Evolutionary conservation across 2,888 invertebrate species (phyloP), one percentile per base, ranked within the genome.

Genomic region (Taphrorychus bicolor): DNA sequence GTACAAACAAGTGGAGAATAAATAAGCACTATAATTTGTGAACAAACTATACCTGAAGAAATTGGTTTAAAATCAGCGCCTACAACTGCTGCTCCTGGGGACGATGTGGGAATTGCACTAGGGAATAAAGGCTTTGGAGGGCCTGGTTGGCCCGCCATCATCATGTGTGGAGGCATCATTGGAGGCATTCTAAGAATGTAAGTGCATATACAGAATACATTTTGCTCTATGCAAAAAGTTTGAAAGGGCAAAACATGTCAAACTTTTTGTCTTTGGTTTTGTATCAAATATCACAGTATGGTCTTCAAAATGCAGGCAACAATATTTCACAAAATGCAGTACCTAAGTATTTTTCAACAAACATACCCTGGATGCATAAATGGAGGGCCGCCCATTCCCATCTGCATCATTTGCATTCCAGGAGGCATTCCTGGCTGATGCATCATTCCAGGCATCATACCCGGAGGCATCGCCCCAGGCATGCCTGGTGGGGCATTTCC

Each of bases 41-140:
- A n/a, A n/a, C n/a, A n/a, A n/a, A n/a, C n/a, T n/a, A n/a, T 91
- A 72, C 92, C 91, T 68, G 86, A 84, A 7, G 84, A 75, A 32
- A 79, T 78, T 24, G 87, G 86, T 78, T 87, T 87, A 73, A 87
- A 87, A 75, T 87, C 87, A n/a, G 87, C 85, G 42, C 87, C 87
- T 9, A 87, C 83, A 9, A 86, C 88, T 73, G 82, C 80, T 18
- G 84, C 83, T 48, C 75, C 76, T 24, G 72, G 72, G 5, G 76
- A 73, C 18, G 90, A 86, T 51, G 89, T 88, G 42, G 87, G 85
- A 17, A 91, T 90, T 0, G 91, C 90, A 66, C 91, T 90, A 0
- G 94, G 95, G 82, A 96, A 95, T 63, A 95, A 82, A 1, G 94
- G 95, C 80, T 94, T 88, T 1, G 87, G 82, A 1, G 87, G 87